Evolutionary conservation across 2,888 invertebrate genomes (phyloP).

Genomic region (Ornithoptera priamus): DNA sequence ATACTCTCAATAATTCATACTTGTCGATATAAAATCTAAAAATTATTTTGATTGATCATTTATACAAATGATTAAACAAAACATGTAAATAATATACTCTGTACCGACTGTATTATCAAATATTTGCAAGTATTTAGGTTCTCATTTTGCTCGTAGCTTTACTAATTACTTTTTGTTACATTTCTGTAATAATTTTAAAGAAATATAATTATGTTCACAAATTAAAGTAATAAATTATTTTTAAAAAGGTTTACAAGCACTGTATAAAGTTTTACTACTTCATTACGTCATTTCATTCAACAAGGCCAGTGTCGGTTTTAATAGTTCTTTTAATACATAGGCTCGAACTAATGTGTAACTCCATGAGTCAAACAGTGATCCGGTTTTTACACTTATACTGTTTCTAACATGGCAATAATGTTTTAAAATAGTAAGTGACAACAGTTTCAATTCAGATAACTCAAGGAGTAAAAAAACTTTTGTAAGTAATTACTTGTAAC

Average conservation of each 20-base stretch:
- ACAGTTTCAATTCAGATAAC: conserved; percentile 5
- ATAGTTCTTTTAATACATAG: conserved; percentile 34
- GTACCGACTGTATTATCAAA: too few relatives aligned
- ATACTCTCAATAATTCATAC: too few relatives aligned
- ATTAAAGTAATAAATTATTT: background rate
- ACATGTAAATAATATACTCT: too few relatives aligned
- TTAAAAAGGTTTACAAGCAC: conserved; percentile 15
- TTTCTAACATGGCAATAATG: conserved; percentile 13
- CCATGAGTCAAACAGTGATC: conserved; percentile 36
- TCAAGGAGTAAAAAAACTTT: conserved; percentile 35
- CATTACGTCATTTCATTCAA: conserved; percentile 33
- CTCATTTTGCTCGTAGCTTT: too few relatives aligned
- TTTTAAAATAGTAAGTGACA: conserved; percentile 1
- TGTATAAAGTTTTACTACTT: conserved; percentile 20
- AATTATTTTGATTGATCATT: too few relatives aligned
- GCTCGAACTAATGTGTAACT: conserved; percentile 36
- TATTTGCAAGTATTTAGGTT: too few relatives aligned
- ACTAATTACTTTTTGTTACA: too few relatives aligned
- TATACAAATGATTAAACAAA: too few relatives aligned
- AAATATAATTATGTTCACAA: background rate
- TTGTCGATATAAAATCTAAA: too few relatives aligned
- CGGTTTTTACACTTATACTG: conserved; percentile 23
- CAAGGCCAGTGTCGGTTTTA: conserved; percentile 33
- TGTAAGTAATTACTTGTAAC: conserved; percentile 43
- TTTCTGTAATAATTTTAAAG: background rate